Evolutionary conservation across 2,888 invertebrate species (phyloP).

Genomic region (Cristatella mucedo): DNA sequence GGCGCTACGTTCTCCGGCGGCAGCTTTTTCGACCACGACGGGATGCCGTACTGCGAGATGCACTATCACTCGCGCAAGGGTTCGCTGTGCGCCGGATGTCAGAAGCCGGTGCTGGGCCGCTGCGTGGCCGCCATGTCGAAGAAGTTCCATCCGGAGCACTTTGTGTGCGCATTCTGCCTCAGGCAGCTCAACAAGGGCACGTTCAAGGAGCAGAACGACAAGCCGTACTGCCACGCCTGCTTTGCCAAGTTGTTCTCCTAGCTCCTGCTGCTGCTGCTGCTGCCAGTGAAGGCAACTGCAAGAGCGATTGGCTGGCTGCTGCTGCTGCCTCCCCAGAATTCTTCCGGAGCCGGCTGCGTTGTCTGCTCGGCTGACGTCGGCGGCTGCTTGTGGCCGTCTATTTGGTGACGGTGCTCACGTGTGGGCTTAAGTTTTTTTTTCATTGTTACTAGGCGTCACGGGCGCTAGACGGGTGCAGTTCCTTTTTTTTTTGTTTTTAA

Average conservation of each 20-base stretch:
- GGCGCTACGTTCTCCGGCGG: constrained; percentile 84
- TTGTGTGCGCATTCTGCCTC: constrained; percentile 87
- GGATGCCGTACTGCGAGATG: constrained; percentile 84
- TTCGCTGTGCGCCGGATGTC: constrained; percentile 83
- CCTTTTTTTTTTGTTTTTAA: too few relatives aligned
- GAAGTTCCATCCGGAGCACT: constrained; percentile 95
- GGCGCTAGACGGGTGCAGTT: too few relatives aligned
- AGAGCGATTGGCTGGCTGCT: too few relatives aligned
- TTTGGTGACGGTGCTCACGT: too few relatives aligned
- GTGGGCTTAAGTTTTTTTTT: too few relatives aligned
- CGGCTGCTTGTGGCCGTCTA: too few relatives aligned
- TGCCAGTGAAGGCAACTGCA: too few relatives aligned
- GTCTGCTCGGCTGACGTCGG: too few relatives aligned
- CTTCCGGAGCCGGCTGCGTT: too few relatives aligned
- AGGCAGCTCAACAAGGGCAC: constrained; percentile 90
- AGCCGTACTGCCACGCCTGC: constrained; percentile 85
- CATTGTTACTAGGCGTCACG: too few relatives aligned
- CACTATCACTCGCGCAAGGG: constrained; percentile 89
- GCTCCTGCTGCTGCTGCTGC: too few relatives aligned
- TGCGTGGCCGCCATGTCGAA: constrained; percentile 95
- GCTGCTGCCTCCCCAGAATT: too few relatives aligned
- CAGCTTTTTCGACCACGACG: constrained; percentile 90
- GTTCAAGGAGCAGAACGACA: constrained; percentile 90
- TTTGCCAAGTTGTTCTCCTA: constrained; percentile 90
- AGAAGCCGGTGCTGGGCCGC: constrained; percentile 65